Evolutionary conservation across 2,797 vertebrate genomes (phyloP), one percentile per base, ranked within the genome.

Genomic region (Pelochelys cantorii): DNA sequence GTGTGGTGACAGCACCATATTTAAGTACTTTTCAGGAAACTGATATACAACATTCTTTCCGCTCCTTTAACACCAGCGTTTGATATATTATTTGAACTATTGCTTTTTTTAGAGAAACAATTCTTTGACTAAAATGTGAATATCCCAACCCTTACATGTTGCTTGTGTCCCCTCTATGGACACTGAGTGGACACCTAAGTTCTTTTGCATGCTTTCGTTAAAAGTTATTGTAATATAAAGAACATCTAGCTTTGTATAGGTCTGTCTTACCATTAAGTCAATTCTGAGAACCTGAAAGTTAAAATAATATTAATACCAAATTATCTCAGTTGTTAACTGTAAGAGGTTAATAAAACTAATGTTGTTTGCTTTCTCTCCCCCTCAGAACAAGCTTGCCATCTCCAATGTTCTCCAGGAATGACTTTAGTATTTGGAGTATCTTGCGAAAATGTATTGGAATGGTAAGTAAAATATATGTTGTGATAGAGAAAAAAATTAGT

Each of bases 401-500:
- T 89, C 99, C 99, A 0, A 99, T 99, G 99, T 99, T 99, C 97
- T 99, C 99, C 96, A 98, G 99, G 97, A 99, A 99, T 90, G 99
- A 99, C 60, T 98, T 99, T 97, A 99, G 99, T 97, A 99, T 99
- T 97, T 99, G 99, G 99, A 99, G 99, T 95, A 99, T 99, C 98
- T 98, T 99, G 94, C 99, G 99, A 96, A 99, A 99, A 97, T 99
- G 99, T 97, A 99, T 99, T 59, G 99, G 99, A 98, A 99, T 99
- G 99, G 99, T 99, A 97, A 98, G 98, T 96, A 77, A 82, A 74
- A 81, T 85, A 90, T 22, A 57, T 15, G 34, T 77, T 85, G 18
- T 17, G 54, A 52, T 75, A 84, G 29, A 85, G 11, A 15, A 54
- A 11, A 11, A 62, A 42, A 22, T 22, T 79, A 55, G 62, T n/a